These are phyloP conservation scores for Erpornis zantholeuca DNA, from an alignment of 2,113 vertebrate genomes.

Conservation along the genomic window DNA sequence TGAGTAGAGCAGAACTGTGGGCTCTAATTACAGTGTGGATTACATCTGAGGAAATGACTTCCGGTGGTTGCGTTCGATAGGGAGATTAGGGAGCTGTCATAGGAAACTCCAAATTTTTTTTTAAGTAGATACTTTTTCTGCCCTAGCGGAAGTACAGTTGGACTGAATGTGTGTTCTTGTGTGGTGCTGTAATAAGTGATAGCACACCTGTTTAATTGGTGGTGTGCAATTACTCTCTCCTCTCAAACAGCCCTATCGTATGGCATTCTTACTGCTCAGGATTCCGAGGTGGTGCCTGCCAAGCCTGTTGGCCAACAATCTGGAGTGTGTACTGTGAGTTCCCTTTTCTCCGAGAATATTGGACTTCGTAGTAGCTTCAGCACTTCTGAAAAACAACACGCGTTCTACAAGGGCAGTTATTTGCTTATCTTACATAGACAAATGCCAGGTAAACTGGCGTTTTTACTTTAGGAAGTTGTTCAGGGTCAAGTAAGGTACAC, in stretches of 20 bases:
- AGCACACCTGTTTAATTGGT: not conserved
- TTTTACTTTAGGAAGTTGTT: not conserved
- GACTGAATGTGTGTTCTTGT: not conserved
- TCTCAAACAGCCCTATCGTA: not conserved
- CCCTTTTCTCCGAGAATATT: not conserved
- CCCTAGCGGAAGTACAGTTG: not conserved
- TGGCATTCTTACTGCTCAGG: not conserved
- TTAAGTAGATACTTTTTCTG: not conserved
- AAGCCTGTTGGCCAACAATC: not conserved
- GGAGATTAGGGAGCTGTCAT: not conserved
- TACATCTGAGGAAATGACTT: not conserved
- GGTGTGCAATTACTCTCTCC: not conserved
- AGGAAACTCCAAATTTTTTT: not conserved
- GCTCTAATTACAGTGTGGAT: not conserved
- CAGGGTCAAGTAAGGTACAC: not conserved
- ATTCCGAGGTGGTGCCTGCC: not conserved
- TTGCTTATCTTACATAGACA: not conserved
- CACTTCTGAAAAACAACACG: not conserved
- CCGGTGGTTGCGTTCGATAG: accelerated
- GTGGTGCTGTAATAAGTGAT: not conserved
- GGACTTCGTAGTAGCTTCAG: not conserved
- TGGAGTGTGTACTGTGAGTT: not conserved
- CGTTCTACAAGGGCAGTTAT: not conserved
- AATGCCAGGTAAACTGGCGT: not conserved
- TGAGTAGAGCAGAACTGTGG: not conserved